Conservation (phyloP, 2,797 vertebrate genomes). For the Mus caroli region DNA sequence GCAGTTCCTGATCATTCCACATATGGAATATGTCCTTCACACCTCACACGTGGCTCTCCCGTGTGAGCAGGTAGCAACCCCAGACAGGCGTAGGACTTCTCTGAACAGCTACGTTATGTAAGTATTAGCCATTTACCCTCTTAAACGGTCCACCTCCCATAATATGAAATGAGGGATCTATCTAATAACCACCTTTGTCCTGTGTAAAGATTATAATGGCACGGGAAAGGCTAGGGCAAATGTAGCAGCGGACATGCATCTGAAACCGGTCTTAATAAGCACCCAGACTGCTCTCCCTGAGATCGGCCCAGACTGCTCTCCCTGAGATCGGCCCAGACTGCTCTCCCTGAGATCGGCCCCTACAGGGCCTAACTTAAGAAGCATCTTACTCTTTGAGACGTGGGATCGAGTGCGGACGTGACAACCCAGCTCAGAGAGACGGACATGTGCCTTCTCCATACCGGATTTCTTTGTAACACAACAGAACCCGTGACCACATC, state of each 20-base stretch:
- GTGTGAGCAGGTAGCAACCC: background rate
- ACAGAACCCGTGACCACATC: conserved; percentile 88
- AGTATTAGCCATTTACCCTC: background rate
- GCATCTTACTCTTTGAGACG: conserved; percentile 82
- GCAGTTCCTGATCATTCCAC: no score
- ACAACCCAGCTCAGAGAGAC: conserved; percentile 90
- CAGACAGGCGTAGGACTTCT: background rate
- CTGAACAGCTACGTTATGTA: background rate
- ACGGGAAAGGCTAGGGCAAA: background rate
- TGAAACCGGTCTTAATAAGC: background rate
- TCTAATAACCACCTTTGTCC: background rate
- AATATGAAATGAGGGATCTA: background rate
- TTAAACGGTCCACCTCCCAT: background rate
- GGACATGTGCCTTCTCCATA: conserved; percentile 93
- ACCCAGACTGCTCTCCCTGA: background rate
- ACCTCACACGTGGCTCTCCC: background rate
- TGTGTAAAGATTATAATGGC: background rate
- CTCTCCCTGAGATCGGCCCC: background rate
- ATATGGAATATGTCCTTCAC: background rate
- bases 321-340: background rate
- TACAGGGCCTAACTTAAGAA: background rate
- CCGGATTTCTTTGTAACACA: conserved; percentile 88
- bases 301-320: background rate
- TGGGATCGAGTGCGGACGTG: conserved; percentile 80
- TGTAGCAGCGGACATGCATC: no score